Evolutionary conservation across 1,140 invertebrate species (phyloP), one percentile per base, ranked within the genome.

Genomic region (Drosophila quadrilineata): DNA sequence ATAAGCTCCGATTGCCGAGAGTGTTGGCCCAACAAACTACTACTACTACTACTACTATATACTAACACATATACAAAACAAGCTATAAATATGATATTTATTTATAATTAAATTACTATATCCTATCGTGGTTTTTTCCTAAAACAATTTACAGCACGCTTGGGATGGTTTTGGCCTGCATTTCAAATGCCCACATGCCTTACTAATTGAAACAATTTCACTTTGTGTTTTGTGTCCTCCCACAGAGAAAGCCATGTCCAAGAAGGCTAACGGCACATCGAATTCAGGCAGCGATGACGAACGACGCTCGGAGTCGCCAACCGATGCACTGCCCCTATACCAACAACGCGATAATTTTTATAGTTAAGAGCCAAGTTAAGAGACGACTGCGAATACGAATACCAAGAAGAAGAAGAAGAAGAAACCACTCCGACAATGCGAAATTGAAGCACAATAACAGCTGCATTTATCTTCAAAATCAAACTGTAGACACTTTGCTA

Each of bases 271-370:
- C 40, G 63, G 56, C 92, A 94, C 53, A 93, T 94, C 71, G 22
- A 66, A 50, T 45, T 71, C 72, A 46, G 64, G 57, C 46, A 67
- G 65, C 56, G 60, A 85, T 3, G 93, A 93, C 53, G 92, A 93
- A 16, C 48, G 72, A 14, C 50, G 58, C 38, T 94, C 93, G 64
- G 76, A 79, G 41, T 94, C 93, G 64, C 94, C 94, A 29, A 90
- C 91, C 74, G 92, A 92, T 22, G 91, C 93, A 73, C 91, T 96
- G 82, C 95, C 95, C 36, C 91, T 96, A 57, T 95, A 95, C 85
- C 95, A 96, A 89, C 95, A 96, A 90, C 92, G 95, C 84, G 94
- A 96, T 76, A 96, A 96, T 88, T 96, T 93, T 90, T 95, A 94
- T 80, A 94, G 94, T 72, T 96, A 93, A 91, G 63, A 50, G 48